These are phyloP conservation scores for Amorpha juglandis DNA, from an alignment of 2,888 invertebrate species.

Conservation along the genomic window DNA sequence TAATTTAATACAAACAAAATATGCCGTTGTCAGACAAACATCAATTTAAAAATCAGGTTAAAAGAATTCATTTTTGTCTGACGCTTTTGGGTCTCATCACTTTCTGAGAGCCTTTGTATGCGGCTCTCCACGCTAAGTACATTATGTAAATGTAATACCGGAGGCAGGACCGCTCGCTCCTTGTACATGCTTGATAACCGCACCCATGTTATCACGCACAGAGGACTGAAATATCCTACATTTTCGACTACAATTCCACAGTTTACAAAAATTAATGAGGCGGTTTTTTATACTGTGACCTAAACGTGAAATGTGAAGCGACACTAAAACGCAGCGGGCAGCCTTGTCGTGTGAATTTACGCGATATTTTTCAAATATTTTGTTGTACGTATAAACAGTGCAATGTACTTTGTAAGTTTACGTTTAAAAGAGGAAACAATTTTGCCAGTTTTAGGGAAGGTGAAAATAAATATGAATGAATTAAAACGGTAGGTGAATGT, in stretches of 20 bases:
- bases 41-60: slow-evolving; percentile 47
- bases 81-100: slow-evolving; percentile 59
- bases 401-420: slow-evolving; percentile 10
- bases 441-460: not conserved
- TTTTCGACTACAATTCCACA: not conserved
- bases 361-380: slow-evolving; percentile 29
- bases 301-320: slow-evolving; percentile 25
- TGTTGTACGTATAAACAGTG: slow-evolving; percentile 13
- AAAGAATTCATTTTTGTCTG: slow-evolving; percentile 67
- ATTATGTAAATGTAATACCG: slow-evolving; percentile 79
- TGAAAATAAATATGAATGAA: not conserved
- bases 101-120: slow-evolving; percentile 73
- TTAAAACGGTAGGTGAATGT: not conserved
- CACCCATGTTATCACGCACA: slow-evolving; percentile 62
- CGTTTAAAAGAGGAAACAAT: not conserved
- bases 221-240: slow-evolving; percentile 1
- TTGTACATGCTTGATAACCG: slow-evolving; percentile 63
- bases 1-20: slow-evolving; percentile 62
- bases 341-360: slow-evolving; percentile 31
- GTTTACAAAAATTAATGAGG: not conserved
- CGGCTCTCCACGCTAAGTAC: slow-evolving; percentile 72
- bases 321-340: slow-evolving; percentile 31
- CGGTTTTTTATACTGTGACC: slow-evolving; percentile 1
- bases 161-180: slow-evolving; percentile 67
- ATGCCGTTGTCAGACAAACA: slow-evolving; percentile 46